Base-by-base conservation (phyloP, 2,888 invertebrate species). In the Aethes cnicana region DNA sequence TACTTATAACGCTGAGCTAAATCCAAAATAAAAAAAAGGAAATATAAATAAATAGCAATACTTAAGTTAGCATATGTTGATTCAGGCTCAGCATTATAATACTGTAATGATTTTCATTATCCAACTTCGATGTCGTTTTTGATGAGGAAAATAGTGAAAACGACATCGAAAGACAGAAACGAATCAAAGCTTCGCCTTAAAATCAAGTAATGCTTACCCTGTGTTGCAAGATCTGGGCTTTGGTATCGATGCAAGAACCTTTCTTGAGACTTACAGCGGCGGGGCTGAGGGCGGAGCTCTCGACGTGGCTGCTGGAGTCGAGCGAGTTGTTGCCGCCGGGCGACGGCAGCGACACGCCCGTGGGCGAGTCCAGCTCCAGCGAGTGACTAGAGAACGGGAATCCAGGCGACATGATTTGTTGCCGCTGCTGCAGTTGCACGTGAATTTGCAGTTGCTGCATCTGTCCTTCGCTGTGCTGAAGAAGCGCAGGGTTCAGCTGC, bases 131-230 rank as follows among this genome's bases (percentile, higher is more conserved):
- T 80, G 76, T 81, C 77, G 70, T 75, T 66, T 65, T 61, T 62
- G 58, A 62, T 59, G 46, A 48, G 64, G 56, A 26, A 56, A 47
- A 57, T 42, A 41, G 25, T 33, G 55, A 52, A 54, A 41, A 77
- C 72, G 77, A 83, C 79, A 77, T 70, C 67, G 74, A 84, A 78
- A 71, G 68, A 64, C 69, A 69, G 72, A 78, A 78, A 72, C 64
- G 63, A 70, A 70, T 72, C 68, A 88, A 90, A 81, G 91, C 91
- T 82, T 92, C 90, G 82, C 92, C 91, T 77, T 86, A 87, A 74
- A 90, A 86, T 88, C 90, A 89, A 87, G 74, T 80, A 80, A 87
- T 91, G 93, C 95, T 95, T 95, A 96, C 96, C 95, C 95, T 93
- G 90, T 95, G 94, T 84, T 95, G 96, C 81, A 96, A 93, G 86